Evolutionary conservation across 1,140 invertebrate genomes (phyloP).

Genomic region (Acromyrmex heyeri): DNA sequence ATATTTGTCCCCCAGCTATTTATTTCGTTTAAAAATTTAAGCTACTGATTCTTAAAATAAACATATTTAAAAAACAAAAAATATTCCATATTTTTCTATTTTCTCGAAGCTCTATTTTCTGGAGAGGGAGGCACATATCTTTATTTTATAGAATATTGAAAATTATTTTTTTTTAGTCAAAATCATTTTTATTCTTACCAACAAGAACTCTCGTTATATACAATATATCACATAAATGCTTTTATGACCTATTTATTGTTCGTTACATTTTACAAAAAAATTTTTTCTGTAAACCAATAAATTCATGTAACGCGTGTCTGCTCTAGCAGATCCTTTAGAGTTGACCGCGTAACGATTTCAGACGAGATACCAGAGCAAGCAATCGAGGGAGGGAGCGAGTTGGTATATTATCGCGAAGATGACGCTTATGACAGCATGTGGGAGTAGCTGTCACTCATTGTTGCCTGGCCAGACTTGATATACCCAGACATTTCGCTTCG

Average conservation of each 20-base stretch:
- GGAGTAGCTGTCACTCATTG: constrained; percentile 86
- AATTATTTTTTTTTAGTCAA: not conserved
- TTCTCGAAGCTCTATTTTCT: not conserved
- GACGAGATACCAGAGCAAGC: constrained; percentile 76
- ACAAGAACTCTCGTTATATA: not conserved
- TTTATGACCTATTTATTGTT: not conserved
- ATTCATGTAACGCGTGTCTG: constrained; percentile 55
- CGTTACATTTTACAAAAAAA: not conserved
- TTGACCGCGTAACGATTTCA: constrained; percentile 79
- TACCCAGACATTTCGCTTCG: constrained; percentile 75
- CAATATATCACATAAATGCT: not conserved
- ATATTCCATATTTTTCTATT: not conserved
- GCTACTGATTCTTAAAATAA: not conserved
- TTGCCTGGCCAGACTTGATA: constrained; percentile 78
- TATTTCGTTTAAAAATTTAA: not conserved
- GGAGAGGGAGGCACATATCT: not conserved
- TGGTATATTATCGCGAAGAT: constrained; percentile 78
- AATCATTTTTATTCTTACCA: not conserved
- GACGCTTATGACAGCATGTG: constrained; percentile 85
- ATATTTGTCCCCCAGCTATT: too few relatives aligned
- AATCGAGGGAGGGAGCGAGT: constrained; percentile 72
- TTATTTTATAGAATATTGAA: not conserved
- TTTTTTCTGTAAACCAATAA: constrained; percentile 18
- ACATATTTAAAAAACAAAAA: not conserved
- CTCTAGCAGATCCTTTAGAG: constrained; percentile 73